Evolutionary conservation across 1,140 invertebrate genomes (phyloP), one percentile per base, ranked within the genome.

Genomic region (Schlechtendalia chinensis): DNA sequence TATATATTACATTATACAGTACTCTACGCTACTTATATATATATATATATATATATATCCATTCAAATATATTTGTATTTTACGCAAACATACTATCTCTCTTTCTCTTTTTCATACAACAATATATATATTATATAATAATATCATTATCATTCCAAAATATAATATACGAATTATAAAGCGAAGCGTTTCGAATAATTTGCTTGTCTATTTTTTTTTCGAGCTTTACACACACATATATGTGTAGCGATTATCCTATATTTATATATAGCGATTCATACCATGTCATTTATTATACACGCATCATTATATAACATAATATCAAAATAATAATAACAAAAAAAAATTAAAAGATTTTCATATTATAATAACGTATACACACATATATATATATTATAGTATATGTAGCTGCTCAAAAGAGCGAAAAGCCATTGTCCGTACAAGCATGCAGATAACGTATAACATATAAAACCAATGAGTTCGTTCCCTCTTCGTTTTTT

Each of bases 381-480:
- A 56, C 14, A 12, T 50, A 50, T 50, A 12, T 50, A 45, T 50
- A 50, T 50, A 50, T n/a, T n/a, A n/a, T n/a, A 12, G 14, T 50
- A 50, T 50, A 50, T 50, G 47, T 67, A 67, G 65, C 65, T 67
- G 65, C 65, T 67, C 65, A 5, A 50, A 77, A 39, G 56, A 77
- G 54, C 74, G 14, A 45, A 77, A 77, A 77, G 74, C 74, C 74
- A 75, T 75, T 45, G 56, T 61, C 54, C 74, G 74, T 27, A 77
- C 39, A 61, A 59, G 56, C 74, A 77, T 61, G 74, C 56, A 77
- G 39, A 39, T 29, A 59, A 39, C 32, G 32, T 39, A 39, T 39
- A 39, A 39, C 32, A 39, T 39, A 29, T 56, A 77, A 58, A 67
- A 67, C 65, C 29, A 19, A 19, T 39, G 24, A 56, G 32, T 59